These are phyloP conservation scores for Melanotaenia parkinsoni DNA, from an alignment of 2,797 vertebrate genomes.

Conservation along the genomic window DNA sequence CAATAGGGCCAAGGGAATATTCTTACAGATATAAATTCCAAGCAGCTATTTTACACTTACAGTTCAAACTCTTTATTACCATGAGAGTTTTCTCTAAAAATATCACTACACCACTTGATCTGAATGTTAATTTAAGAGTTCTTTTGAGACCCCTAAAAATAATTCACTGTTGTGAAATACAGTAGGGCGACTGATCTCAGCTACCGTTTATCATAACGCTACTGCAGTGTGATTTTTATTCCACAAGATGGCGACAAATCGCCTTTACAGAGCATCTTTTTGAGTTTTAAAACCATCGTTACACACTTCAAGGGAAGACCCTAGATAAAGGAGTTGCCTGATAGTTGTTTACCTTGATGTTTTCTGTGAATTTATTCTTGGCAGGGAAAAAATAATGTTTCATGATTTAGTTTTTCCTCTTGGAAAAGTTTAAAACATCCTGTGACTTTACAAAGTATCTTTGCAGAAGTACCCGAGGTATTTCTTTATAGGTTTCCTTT, in stretches of 20 bases:
- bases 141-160: slow-evolving; percentile 36
- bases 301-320: background rate
- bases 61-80: background rate
- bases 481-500: background rate
- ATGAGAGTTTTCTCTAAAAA: slow-evolving; percentile 10
- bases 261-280: background rate
- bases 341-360: background rate
- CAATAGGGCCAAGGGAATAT: background rate
- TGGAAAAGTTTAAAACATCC: background rate
- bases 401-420: background rate
- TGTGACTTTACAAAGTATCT: background rate
- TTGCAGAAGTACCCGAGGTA: background rate
- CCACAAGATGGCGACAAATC: slow-evolving; percentile 69
- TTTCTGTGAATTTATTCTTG: background rate
- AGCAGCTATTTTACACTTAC: background rate
- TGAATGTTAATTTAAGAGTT: background rate
- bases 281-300: background rate
- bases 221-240: background rate
- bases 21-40: background rate
- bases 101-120: slow-evolving; percentile 8
- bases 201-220: background rate
- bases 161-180: slow-evolving; percentile 53
- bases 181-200: background rate
- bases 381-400: background rate
- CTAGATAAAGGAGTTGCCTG: background rate